Base-by-base conservation (phyloP, 2,888 invertebrate genomes). In the Limnephilus auricula region DNA sequence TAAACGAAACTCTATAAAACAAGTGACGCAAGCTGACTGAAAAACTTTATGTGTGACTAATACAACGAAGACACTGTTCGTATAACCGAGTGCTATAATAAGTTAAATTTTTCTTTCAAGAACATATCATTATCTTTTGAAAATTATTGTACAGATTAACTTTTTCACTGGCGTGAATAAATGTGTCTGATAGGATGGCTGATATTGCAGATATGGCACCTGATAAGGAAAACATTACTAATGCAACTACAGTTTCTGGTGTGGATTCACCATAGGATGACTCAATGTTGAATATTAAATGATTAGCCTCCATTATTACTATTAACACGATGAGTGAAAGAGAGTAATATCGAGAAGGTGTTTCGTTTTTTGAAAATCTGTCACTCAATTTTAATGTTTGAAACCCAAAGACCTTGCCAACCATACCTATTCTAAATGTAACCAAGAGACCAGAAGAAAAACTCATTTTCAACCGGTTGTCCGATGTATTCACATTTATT, bases 111-210 rank as follows among this genome's bases (percentile, higher is more conserved):
- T 83, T 83, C 37, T 3, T 18, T 12, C 37, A 83, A 13, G 2
- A 34, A 83, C 25, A 83, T 25, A 25, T 83, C 25, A 32, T 34
- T 25, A 18, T 83, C 32, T 2, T 32, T 25, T 83, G 25, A 32
- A 83, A 83, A 34, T 83, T 83, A 32, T 32, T 83, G 15, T 83
- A 83, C 32, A 83, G 83, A 0, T 83, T 18, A 83, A 83, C 83
- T 34, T 83, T 83, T 32, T 83, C 83, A 2, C 9, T 83, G 10
- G 18, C 32, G 37, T 83, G 37, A 3, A 85, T 85, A 50, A 85
- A 45, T 30, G 40, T 50, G 12, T 85, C 40, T 3, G 85, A 40
- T 0, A 40, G 13, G 30, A 85, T 40, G 10, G 85, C 40, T 45
- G 30, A 45, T 40, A 50, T 45, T 30, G 85, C 45, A 30, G 30